Base-by-base conservation (phyloP, 1,140 invertebrate species). In the Acromyrmex echinatior region DNA sequence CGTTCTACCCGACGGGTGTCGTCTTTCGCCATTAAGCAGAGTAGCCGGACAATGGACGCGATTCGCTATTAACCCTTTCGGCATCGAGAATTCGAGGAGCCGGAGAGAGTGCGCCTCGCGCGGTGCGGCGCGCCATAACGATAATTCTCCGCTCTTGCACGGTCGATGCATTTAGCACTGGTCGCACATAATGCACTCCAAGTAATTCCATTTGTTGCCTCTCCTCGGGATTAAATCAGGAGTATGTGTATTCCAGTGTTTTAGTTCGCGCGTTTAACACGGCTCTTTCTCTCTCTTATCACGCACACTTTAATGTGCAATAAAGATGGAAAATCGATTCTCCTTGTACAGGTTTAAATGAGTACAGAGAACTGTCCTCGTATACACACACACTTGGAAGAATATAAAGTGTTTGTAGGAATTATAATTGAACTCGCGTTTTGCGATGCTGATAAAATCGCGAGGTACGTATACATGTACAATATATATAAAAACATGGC, bases 1-100 rank as follows among this genome's bases (percentile, higher is more conserved):
- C 56, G 12, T 62, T 25, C 14, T 39, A 18, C 39, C n/a, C 35
- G 80, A 84, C 80, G 80, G 39, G 70, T 76, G 70, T 84, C 80
- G 80, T 84, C 80, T 84, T 84, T 74, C 70, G 58, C 80, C 70
- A 84, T 84, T 84, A 76, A 74, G 80, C 80, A 62, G 80, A 84
- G 39, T 76, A 74, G 70, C 70, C 39, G 70, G 80, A 84, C 80
- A 84, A 84, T 84, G 56, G 80, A 25, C 70, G 80, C 70, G 39
- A 84, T 84, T 62, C 70, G 80, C 80, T 76, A 84, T 84, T 76
- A 84, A 84, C 70, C 80, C 58, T 84, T 76, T 84, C 58, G 80
- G 70, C 65, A 51, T 70, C 18, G 79, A 10, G 12, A 60, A 71
- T 65, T 66, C 77, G 60, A 45, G 62, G 62, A n/a, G 60, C 25